phyloP scores from a whole-genome alignment of 1,140 invertebrate genomes.

The Tetramorium alpestre region DNA sequence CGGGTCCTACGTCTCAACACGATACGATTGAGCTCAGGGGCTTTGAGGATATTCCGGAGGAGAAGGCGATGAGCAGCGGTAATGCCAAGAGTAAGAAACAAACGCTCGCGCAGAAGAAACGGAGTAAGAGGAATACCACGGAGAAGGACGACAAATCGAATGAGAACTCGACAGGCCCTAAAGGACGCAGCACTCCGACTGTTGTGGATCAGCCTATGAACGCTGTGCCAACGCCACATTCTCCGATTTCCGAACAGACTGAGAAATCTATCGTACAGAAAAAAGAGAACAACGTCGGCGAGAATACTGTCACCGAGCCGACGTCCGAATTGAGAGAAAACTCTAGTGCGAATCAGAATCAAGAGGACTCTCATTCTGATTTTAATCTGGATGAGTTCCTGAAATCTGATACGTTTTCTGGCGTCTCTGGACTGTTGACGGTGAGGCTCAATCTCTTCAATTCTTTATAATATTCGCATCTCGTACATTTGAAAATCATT shows the following conservation, averaged over 20 bases:
- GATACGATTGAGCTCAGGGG: conserved; percentile 97
- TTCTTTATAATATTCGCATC: not conserved
- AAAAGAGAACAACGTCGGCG: conserved; percentile 69
- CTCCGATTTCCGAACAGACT: conserved; percentile 81
- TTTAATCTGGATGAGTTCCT: conserved; percentile 92
- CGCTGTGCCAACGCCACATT: conserved; percentile 77
- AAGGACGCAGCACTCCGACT: conserved; percentile 83
- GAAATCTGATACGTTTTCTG: conserved; percentile 88
- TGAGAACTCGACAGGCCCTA: conserved; percentile 76
- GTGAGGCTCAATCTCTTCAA: conserved; percentile 81
- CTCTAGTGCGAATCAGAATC: conserved; percentile 67
- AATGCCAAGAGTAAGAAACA: conserved; percentile 83
- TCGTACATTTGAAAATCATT: not conserved
- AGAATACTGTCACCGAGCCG: conserved; percentile 69
- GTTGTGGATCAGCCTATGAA: conserved; percentile 78
- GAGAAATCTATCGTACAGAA: conserved; percentile 69
- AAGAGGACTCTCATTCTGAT: conserved; percentile 80
- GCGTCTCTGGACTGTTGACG: conserved; percentile 87
- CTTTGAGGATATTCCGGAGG: conserved; percentile 91
- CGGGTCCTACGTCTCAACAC: conserved; percentile 94
- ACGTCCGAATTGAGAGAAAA: conserved; percentile 68
- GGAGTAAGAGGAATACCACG: conserved; percentile 75
- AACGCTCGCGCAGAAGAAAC: conserved; percentile 83
- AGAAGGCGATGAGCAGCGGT: conserved; percentile 75
- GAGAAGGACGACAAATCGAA: conserved; percentile 79